These are phyloP conservation scores for Malurus melanocephalus DNA, from an alignment of 2,113 vertebrate genomes.

Conservation along the genomic window DNA sequence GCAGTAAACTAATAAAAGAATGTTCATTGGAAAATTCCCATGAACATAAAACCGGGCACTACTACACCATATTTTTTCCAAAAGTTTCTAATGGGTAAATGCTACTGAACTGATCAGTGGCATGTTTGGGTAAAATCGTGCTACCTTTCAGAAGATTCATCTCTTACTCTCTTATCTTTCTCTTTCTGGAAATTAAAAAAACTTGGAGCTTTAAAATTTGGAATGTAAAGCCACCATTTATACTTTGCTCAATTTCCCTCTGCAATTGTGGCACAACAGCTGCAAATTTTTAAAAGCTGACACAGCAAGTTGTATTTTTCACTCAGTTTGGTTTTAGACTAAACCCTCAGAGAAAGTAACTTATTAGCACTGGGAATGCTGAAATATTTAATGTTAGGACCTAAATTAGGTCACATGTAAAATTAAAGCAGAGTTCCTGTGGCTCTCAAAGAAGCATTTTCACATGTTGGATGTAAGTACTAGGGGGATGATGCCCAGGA, in stretches of 20 bases:
- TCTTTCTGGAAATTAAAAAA: neutral
- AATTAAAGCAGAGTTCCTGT: neutral
- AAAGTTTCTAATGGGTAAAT: neutral
- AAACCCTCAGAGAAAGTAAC: neutral
- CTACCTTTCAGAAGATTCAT: neutral
- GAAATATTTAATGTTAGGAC: neutral
- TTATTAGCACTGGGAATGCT: neutral
- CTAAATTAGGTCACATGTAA: neutral
- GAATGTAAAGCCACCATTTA: neutral
- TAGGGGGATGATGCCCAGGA: neutral
- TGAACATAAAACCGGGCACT: neutral
- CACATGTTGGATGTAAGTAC: rapidly evolving
- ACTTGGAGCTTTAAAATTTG: neutral
- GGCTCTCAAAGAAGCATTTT: neutral
- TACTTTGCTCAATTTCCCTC: neutral
- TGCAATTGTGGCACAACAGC: neutral
- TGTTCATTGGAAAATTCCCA: neutral
- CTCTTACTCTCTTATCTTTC: neutral
- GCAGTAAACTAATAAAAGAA: conserved; percentile 67
- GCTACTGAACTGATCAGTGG: neutral
- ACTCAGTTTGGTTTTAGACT: neutral
- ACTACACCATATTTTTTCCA: neutral
- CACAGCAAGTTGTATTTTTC: neutral
- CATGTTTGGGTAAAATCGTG: neutral
- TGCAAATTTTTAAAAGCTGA: neutral